These are phyloP conservation scores for Psittacara wagleri DNA, from an alignment of 2,113 vertebrate genomes.

Conservation along the genomic window DNA sequence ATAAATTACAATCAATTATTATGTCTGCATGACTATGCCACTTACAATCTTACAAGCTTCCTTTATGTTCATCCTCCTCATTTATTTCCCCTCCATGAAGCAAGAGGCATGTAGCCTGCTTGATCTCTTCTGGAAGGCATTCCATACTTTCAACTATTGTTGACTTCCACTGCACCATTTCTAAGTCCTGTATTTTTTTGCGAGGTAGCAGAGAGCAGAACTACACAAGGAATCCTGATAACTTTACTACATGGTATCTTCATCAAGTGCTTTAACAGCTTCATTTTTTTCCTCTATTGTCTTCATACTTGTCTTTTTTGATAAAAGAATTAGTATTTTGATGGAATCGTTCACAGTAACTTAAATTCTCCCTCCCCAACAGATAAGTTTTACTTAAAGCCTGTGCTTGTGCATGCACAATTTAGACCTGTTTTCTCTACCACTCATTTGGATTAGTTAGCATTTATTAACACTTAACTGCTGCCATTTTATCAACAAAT, in stretches of 20 bases:
- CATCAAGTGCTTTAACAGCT: background rate
- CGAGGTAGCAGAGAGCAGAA: background rate
- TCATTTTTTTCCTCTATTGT: background rate
- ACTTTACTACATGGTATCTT: background rate
- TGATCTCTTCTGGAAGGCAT: background rate
- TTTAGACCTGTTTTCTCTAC: background rate
- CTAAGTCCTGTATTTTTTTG: background rate
- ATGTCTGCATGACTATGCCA: background rate
- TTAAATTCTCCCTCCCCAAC: background rate
- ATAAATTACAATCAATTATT: background rate
- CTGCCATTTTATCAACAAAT: background rate
- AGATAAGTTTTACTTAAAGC: background rate
- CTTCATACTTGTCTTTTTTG: background rate
- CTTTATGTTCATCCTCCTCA: background rate
- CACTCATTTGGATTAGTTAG: background rate
- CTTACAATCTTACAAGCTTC: background rate
- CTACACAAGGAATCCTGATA: background rate
- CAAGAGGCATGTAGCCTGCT: background rate
- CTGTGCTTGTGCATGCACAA: background rate
- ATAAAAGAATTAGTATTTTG: background rate
- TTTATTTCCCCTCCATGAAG: background rate
- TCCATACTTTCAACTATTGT: background rate
- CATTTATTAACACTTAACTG: background rate
- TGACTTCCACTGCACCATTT: background rate
- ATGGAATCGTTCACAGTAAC: background rate